Base-by-base conservation (phyloP, 1,140 invertebrate species). In the Meteorus sp. region DNA sequence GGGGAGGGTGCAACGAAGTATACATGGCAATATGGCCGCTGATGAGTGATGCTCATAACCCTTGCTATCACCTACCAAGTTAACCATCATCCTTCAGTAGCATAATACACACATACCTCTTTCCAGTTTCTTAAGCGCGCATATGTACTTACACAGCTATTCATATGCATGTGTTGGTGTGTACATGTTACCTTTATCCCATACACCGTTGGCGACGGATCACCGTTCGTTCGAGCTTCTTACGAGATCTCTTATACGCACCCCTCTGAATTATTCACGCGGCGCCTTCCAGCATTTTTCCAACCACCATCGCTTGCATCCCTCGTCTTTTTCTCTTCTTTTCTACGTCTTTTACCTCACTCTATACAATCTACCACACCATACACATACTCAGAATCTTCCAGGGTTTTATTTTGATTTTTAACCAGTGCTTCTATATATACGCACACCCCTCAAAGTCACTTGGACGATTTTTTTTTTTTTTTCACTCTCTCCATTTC, bases 31-130 rank as follows among this genome's bases (percentile, higher is more conserved):
- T 79, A 78, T 77, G 75, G 76, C 74, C 70, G 77, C 71, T 74
- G 74, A 78, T 79, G 76, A 79, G 75, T 68, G 74, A 78, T 78
- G 73, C 73, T 74, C 69, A 72, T 75, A 77, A 77, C 71, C 75
- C 76, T 76, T 77, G 74, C 71, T 65, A 65, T 68, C 67, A 69
- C 67, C 69, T 69, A 64, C 64, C 66, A 39, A 52, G 39, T 47
- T 47, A 33, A 47, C 22, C 53, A 25, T n/a, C n/a, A n/a, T n/a
- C n/a, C n/a, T n/a, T n/a, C n/a, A n/a, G n/a, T n/a, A n/a, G n/a
- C n/a, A n/a, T n/a, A n/a, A n/a, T n/a, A n/a, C n/a, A n/a, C n/a
- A n/a, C n/a, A n/a, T n/a, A n/a, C n/a, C n/a, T n/a, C n/a, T n/a
- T n/a, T n/a, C n/a, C n/a, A n/a, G n/a, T n/a, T n/a, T n/a, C n/a